Conservation (phyloP, 2,797 vertebrate genomes). For the Acanthurus lineatus region DNA sequence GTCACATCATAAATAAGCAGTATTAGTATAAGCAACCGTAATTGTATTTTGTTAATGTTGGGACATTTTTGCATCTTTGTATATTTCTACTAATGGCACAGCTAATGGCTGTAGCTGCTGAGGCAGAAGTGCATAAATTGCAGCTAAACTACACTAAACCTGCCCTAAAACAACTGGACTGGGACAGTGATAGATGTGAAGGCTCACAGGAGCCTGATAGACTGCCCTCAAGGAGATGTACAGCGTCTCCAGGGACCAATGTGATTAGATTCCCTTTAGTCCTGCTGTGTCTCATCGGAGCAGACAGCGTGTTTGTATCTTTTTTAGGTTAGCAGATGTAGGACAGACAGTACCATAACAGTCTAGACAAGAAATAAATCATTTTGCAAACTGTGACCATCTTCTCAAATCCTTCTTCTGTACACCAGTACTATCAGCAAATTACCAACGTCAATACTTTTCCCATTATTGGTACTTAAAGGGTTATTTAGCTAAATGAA, state of each 20-base stretch:
- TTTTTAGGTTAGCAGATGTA: constrained; percentile 5
- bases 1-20: no score
- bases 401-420: neutral
- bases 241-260: constrained; percentile 52
- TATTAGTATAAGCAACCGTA: no score
- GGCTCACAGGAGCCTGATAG: constrained; percentile 38
- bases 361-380: neutral
- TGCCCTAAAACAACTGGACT: constrained; percentile 3
- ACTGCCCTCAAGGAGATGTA: constrained; percentile 34
- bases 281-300: constrained; percentile 55
- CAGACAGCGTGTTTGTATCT: constrained; percentile 46
- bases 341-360: neutral
- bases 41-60: no score
- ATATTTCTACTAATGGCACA: neutral
- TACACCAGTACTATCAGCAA: constrained; percentile 14
- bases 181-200: constrained; percentile 66
- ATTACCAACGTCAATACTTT: constrained; percentile 56
- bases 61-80: neutral
- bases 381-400: neutral
- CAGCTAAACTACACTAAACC: neutral
- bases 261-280: constrained; percentile 66
- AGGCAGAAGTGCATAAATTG: neutral
- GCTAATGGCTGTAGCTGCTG: neutral
- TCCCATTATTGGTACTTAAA: constrained; percentile 54
- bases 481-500: constrained; percentile 28